phyloP scores from a whole-genome alignment of 35 echinoderm and acorn worm species.

The Antedon bifida region DNA sequence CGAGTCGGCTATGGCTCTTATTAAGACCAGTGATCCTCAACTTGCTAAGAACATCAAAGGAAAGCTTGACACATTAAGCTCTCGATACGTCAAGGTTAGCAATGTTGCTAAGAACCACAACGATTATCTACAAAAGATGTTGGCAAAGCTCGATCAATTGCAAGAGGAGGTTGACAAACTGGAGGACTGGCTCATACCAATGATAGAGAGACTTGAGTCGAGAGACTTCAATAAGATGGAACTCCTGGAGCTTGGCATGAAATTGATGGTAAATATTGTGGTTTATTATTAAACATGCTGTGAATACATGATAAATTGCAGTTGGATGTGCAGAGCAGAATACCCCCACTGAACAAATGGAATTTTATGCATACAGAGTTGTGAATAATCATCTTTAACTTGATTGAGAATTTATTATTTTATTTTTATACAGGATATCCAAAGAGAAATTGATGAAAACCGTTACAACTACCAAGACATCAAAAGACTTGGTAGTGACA shows the following conservation, averaged over 20 bases:
- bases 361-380: too few species aligned
- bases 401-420: too few species aligned
- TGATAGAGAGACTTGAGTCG: constrained; percentile 66
- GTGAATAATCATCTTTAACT: too few species aligned
- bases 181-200: constrained; percentile 91
- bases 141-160: constrained; percentile 67
- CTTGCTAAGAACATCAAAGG: constrained; percentile 49
- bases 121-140: constrained; percentile 62
- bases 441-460: constrained; percentile 84
- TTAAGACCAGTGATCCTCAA: constrained; percentile 59
- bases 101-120: constrained; percentile 49
- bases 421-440: constrained; percentile 47
- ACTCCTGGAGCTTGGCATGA: constrained; percentile 68
- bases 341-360: too few species aligned
- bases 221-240: constrained; percentile 74
- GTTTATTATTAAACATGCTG: too few species aligned
- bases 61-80: constrained; percentile 56
- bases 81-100: constrained; percentile 44
- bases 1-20: constrained; percentile 53
- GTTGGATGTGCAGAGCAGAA: too few species aligned
- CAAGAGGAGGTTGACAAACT: constrained; percentile 63
- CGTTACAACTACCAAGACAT: constrained; percentile 80
- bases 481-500: constrained; percentile 83
- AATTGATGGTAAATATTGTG: constrained; percentile 47
- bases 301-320: too few species aligned